Conservation (phyloP, 2,113 vertebrate species). For the Paradoxurus hermaphroditus region DNA sequence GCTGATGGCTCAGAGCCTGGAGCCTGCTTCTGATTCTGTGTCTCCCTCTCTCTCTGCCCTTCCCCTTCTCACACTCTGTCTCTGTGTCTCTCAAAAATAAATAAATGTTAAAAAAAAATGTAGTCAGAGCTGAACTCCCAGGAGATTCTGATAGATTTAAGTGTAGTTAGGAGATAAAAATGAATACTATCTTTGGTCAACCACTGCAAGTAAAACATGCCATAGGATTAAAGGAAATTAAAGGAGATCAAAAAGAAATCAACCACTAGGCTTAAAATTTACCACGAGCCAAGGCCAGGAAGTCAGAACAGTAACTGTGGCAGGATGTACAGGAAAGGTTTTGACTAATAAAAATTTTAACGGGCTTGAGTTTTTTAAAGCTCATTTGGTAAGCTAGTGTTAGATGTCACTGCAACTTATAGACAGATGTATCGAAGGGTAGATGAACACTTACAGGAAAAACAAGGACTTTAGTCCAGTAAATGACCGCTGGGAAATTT, state of each 20-base stretch:
- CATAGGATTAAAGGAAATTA: background rate
- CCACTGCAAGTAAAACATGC: background rate
- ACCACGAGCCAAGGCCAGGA: background rate
- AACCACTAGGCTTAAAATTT: background rate
- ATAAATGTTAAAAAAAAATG: too few relatives aligned
- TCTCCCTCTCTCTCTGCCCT: too few relatives aligned
- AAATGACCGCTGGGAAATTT: constrained; percentile 83
- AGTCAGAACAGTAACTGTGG: background rate
- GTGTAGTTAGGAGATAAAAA: background rate
- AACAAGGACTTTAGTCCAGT: constrained; percentile 82
- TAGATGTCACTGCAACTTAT: background rate
- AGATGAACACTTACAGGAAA: constrained; percentile 84
- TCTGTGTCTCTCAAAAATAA: too few relatives aligned
- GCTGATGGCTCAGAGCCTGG: too few relatives aligned
- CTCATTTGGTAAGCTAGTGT: background rate
- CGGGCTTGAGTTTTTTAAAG: background rate
- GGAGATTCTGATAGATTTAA: background rate
- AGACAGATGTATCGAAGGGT: background rate
- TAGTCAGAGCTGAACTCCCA: background rate
- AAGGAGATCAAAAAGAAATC: background rate
- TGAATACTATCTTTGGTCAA: background rate
- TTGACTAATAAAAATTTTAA: background rate
- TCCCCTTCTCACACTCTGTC: too few relatives aligned
- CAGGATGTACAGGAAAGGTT: background rate
- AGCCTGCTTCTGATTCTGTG: too few relatives aligned